Percentiles rank a stretch among this genome's conserved stretches.
These are phyloP conservation scores for Stenodera caucasica DNA, from an alignment of 2,888 invertebrate genomes.

Conservation along the genomic window DNA sequence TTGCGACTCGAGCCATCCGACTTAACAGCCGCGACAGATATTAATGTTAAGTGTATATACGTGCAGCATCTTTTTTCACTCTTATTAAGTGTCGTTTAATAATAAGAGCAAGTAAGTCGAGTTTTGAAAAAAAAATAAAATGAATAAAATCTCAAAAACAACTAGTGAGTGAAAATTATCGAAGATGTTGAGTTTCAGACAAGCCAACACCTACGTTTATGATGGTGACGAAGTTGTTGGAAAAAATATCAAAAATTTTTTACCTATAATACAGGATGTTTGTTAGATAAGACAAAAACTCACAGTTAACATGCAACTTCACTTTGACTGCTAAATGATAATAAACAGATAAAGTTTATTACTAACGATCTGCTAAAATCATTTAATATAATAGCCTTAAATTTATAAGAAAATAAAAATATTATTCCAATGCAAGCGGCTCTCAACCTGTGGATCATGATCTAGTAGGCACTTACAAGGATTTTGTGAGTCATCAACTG, in stretches of 20 bases:
- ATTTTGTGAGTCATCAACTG: too few relatives aligned
- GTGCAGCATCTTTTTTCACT: constrained; percentile 29
- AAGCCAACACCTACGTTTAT: not conserved
- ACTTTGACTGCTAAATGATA: not conserved
- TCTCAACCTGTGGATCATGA: too few relatives aligned
- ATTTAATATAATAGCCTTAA: not conserved
- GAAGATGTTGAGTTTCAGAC: not conserved
- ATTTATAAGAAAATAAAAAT: not conserved
- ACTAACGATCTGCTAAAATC: constrained; percentile 4
- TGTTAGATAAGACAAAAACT: constrained; percentile 9
- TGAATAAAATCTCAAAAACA: not conserved
- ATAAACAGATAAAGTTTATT: constrained; percentile 3
- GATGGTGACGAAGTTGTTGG: not conserved
- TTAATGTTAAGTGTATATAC: constrained; percentile 38
- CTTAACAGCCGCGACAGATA: constrained; percentile 42
- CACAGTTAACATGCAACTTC: constrained; percentile 1
- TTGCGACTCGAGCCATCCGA: constrained; percentile 42
- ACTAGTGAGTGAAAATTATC: not conserved
- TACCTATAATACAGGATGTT: constrained; percentile 9
- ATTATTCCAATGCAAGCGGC: too few relatives aligned
- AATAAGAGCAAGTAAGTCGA: constrained; percentile 17
- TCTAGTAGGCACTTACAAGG: too few relatives aligned
- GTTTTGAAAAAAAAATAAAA: not conserved
- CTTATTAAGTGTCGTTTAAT: constrained; percentile 33
- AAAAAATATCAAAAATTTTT: too few relatives aligned